Percentiles rank a stretch among this genome's conserved stretches.
These are phyloP conservation scores for Stomatorhinus ivindoensis DNA, from an alignment of 2,113 vertebrate genomes.

Conservation along the genomic window DNA sequence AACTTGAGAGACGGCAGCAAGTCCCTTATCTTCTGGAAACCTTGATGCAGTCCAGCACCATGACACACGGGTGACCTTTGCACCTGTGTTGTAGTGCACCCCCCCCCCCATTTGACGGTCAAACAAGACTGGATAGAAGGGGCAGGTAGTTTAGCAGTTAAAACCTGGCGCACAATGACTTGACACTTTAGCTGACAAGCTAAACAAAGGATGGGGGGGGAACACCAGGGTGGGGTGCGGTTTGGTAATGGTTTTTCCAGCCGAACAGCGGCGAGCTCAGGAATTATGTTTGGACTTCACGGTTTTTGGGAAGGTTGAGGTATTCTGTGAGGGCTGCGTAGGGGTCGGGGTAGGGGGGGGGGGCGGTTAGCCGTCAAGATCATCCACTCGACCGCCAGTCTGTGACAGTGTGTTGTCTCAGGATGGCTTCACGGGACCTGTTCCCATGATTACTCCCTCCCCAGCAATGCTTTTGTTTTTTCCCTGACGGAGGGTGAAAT, in stretches of 20 bases:
- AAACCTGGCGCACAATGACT: constrained; percentile 29
- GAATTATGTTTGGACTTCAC: constrained; percentile 18
- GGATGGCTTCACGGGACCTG: background rate
- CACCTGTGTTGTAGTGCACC: constrained; percentile 14
- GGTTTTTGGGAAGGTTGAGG: background rate
- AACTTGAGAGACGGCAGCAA: constrained; percentile 15
- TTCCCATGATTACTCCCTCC: background rate
- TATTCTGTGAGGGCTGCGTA: background rate
- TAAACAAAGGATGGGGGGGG: constrained; percentile 17
- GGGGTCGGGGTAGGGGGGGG: too few species aligned
- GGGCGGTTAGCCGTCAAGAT: background rate
- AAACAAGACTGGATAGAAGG: constrained; percentile 27
- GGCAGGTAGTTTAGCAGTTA: constrained; percentile 40
- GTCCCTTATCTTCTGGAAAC: constrained; percentile 35
- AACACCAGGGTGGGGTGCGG: constrained; percentile 10
- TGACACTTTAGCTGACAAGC: constrained; percentile 54
- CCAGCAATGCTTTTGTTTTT: background rate
- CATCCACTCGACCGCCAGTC: background rate
- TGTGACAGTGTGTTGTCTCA: background rate
- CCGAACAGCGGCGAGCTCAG: constrained; percentile 24
- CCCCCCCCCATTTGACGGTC: background rate
- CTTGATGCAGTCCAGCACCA: background rate
- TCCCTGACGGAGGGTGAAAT: background rate
- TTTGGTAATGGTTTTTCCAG: constrained; percentile 23
- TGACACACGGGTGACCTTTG: background rate